Base-by-base conservation (phyloP, 2,113 vertebrate genomes). In the Nansenia antarctica region DNA sequence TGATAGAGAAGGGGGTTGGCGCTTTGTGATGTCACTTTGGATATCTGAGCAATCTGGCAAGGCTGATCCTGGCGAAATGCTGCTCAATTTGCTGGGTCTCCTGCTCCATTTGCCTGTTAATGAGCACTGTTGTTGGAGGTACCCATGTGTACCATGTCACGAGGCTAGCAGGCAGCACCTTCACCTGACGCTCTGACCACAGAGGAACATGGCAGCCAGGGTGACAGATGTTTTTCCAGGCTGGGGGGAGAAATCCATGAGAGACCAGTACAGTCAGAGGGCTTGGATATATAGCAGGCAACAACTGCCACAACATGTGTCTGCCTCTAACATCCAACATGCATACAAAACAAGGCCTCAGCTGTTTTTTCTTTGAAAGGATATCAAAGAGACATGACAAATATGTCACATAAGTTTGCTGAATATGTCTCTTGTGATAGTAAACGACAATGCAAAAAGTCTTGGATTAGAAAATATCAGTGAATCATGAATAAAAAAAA, bases 91-190 rank as follows among this genome's bases (percentile, higher is more conserved):
- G 84, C 88, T 57, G 75, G 70, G 80, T 82, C 82, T 87, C 81
- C 82, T 90, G 89, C 87, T 90, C 88, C 87, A 89, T 91, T 91
- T 92, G 90, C 88, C 90, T 89, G 88, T 91, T 92, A 92, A 92
- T 92, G 91, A 92, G 89, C 88, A 77, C 85, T 85, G 89, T 90
- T 92, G 91, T 89, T 85, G 86, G 85, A 84, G 87, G 85, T 86
- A 88, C 81, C 91, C 91, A 90, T 91, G 91, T 92, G 91, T 91
- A 69, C 89, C 87, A 82, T 89, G 91, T 91, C 88, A 80, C 35
- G 70, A 85, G 81, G 79, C 82, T 67, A 79, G 86, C 89, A 85
- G 79, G 86, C 90, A 81, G 85, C 89, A 90, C 91, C 86, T 90
- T 90, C 87, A 90, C 88, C 89, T 88, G 89, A 84, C 82, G 87